Base-by-base conservation (phyloP, 2,888 invertebrate genomes). In the Pinctada fucata region DNA sequence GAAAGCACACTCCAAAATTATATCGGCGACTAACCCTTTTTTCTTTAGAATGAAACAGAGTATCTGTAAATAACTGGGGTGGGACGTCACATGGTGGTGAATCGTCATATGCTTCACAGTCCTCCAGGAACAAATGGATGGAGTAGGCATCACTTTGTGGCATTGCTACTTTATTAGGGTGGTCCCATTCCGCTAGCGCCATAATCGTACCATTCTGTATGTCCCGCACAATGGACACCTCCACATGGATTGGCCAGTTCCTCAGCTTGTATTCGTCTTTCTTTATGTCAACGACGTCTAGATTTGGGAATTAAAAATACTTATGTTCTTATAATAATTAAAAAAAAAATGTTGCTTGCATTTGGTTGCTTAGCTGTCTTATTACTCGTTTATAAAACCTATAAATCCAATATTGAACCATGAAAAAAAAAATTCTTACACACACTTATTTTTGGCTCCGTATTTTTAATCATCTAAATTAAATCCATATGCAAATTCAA, bases 61-160 rank as follows among this genome's bases (percentile, higher is more conserved):
- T 75, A 16, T 70, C 63, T 8, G 72, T 78, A 31, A 75, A 82
- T 64, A 84, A 84, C 6, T 87, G 83, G 1, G 82, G 75, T 2
- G 82, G 85, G 10, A 76, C 78, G n/a, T 80, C 77, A 58, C 87
- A 88, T 10, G 51, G 63, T n/a, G 83, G 83, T 1, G 78, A 70
- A 3, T 75, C 75, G 3, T 69, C 78, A 68, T 79, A 84, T 5
- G 76, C 79, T 13, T 83, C 76, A 72, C 88, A 88, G 70, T 84
- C 76, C 6, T 83, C 75, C 64, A 86, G 76, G 73, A 85, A 85
- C 73, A 81, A 83, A 75, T 84, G 72, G 5, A 88, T 74, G 2
- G 52, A 67, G 75, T 86, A 86, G 48, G 64, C 16, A 73, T 71
- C 47, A 3, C 16, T n/a, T 13, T 69, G 52, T 31, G 31, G 31